These are phyloP conservation scores for Drosophila birchii DNA, from an alignment of 2,888 invertebrate species.

Conservation along the genomic window DNA sequence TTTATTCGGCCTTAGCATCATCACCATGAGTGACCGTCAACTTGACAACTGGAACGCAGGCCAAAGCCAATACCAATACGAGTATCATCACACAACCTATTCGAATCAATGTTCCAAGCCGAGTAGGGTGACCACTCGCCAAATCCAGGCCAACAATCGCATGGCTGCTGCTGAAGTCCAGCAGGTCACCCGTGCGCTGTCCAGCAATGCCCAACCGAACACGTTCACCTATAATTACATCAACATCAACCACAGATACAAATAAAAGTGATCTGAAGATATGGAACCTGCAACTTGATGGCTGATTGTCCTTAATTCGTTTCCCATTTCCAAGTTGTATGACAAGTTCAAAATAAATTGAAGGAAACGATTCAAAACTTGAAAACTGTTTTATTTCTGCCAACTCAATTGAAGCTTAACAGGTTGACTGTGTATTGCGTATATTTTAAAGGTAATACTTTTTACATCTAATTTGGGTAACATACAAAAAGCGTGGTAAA, in stretches of 20 bases:
- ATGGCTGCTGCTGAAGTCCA: conserved; percentile 11
- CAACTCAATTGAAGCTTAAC: background rate
- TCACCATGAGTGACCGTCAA: conserved; percentile 16
- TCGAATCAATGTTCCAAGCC: conserved; percentile 18
- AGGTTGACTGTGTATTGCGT: conserved; percentile 16
- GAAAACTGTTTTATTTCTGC: background rate
- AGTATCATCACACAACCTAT: conserved; percentile 3
- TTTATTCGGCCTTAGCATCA: background rate
- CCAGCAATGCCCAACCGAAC: conserved; percentile 8
- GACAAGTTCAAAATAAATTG: conserved; percentile 8
- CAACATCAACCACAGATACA: conserved; percentile 20
- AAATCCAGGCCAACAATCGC: conserved; percentile 25
- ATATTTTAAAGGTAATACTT: conserved; percentile 9
- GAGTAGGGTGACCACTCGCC: background rate
- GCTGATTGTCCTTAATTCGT: conserved; percentile 1
- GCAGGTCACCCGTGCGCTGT: conserved; percentile 18
- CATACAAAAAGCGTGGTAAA: conserved; percentile 30
- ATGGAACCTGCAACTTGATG: conserved; percentile 2
- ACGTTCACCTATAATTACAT: conserved; percentile 9
- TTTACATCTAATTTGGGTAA: conserved; percentile 9
- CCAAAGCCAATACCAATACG: background rate
- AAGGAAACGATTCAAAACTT: conserved; percentile 12
- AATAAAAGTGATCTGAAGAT: background rate
- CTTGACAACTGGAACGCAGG: conserved; percentile 6
- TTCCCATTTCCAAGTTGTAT: conserved; percentile 8